Conservation (phyloP, 2,797 vertebrate genomes). For the Pangasius djambal region DNA sequence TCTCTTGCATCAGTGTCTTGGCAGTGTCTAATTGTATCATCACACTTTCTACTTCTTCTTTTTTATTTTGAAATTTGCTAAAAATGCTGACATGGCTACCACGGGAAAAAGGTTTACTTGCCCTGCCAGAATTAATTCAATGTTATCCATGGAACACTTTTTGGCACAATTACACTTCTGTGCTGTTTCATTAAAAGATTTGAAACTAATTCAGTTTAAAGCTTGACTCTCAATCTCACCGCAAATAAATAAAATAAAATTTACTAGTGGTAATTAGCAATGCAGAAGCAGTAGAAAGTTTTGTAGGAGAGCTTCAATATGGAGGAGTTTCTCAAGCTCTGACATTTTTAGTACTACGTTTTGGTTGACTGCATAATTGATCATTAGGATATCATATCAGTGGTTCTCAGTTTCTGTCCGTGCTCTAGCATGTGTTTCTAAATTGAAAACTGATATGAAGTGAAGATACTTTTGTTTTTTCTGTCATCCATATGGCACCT, state of each 20-base stretch:
- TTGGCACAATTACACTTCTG: background rate
- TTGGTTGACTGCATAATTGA: background rate
- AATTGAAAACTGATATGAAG: background rate
- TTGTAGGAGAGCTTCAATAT: background rate
- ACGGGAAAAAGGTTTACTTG: background rate
- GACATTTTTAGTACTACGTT: background rate
- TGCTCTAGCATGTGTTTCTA: background rate
- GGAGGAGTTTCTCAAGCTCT: conserved; percentile 11
- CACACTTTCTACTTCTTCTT: background rate
- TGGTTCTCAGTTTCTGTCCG: background rate
- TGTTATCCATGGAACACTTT: background rate
- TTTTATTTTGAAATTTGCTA: background rate
- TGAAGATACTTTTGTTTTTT: background rate
- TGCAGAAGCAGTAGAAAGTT: background rate
- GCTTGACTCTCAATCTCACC: background rate
- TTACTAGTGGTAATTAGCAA: conserved; percentile 2
- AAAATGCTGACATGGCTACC: background rate
- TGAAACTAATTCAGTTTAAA: background rate
- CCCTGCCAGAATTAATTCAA: background rate
- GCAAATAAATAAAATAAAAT: background rate
- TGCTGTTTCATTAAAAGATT: background rate
- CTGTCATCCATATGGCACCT: background rate
- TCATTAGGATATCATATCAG: background rate
- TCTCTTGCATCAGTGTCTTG: background rate
- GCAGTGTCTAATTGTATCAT: background rate